A percentile compares a stretch with the other conserved stretches of the same genome.
Evolutionary conservation across 23 tunicate species (phyloP).

Genomic region (Trididemnum miniatum): DNA sequence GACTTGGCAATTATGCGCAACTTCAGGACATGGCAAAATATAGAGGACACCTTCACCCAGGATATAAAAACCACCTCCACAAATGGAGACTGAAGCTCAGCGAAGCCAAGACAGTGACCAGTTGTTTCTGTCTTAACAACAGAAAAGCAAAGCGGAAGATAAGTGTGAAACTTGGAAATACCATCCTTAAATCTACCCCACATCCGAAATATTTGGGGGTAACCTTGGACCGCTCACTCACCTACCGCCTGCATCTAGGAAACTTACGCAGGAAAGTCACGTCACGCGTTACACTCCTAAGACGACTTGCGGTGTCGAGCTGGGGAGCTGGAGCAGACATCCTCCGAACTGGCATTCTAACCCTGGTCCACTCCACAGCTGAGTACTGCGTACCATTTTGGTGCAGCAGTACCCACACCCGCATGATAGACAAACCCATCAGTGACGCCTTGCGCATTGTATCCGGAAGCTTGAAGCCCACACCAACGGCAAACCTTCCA

Average conservation of each 20-base stretch:
- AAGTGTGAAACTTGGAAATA: not conserved
- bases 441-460: not conserved
- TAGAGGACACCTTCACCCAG: not conserved
- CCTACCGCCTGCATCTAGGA: not conserved
- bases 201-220: not conserved
- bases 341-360: not conserved
- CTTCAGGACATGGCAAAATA: not conserved
- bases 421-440: not conserved
- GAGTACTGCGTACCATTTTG: not conserved
- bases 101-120: not conserved
- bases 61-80: slow-evolving; percentile 1
- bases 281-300: not conserved
- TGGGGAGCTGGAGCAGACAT: not conserved
- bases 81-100: slow-evolving; percentile 23
- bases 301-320: not conserved
- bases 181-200: not conserved
- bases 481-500: not conserved
- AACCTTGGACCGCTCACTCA: not conserved
- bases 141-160: not conserved
- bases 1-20: not conserved
- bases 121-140: slow-evolving; percentile 8
- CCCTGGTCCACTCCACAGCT: not conserved
- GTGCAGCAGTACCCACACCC: not conserved
- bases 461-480: not conserved
- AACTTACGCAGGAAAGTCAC: not conserved